Evolutionary conservation across 92 coral and sea anemone species (phyloP).

Genomic region (Montipora capitata): DNA sequence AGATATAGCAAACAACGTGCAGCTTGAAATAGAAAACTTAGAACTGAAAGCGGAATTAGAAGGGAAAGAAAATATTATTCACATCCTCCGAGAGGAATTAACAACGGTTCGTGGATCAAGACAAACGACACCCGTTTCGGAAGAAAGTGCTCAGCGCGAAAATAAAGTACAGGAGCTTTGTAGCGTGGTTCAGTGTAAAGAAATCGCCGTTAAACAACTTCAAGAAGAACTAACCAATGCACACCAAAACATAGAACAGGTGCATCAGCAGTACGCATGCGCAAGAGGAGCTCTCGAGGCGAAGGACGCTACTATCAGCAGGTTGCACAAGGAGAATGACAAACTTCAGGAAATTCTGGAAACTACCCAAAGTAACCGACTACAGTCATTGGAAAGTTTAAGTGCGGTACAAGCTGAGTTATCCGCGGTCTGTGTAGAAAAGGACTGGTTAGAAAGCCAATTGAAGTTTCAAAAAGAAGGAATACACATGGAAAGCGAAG

Average conservation of each 20-base stretch:
- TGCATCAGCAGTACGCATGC: conserved; percentile 92
- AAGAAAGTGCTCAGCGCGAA: conserved; percentile 55
- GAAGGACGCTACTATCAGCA: conserved; percentile 87
- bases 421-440: conserved; percentile 81
- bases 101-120: conserved; percentile 47
- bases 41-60: conserved; percentile 86
- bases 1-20: conserved; percentile 29
- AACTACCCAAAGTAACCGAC: conserved; percentile 82
- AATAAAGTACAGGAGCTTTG: conserved; percentile 82
- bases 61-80: conserved; percentile 75
- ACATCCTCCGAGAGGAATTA: conserved; percentile 76
- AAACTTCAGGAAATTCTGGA: conserved; percentile 87
- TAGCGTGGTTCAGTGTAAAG: conserved; percentile 79
- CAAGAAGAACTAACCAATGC: conserved; percentile 80
- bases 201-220: conserved; percentile 85
- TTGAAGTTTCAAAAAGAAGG: conserved; percentile 69
- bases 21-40: conserved; percentile 80
- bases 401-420: conserved; percentile 87
- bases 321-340: conserved; percentile 88
- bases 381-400: conserved; percentile 74
- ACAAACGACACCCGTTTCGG: conserved; percentile 26
- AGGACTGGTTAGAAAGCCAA: conserved; percentile 88
- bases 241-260: conserved; percentile 80
- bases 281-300: conserved; percentile 83
- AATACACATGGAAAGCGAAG: conserved; percentile 17